These are phyloP conservation scores for Choristoneura rosaceana DNA, from an alignment of 2,888 invertebrate species.

Conservation along the genomic window DNA sequence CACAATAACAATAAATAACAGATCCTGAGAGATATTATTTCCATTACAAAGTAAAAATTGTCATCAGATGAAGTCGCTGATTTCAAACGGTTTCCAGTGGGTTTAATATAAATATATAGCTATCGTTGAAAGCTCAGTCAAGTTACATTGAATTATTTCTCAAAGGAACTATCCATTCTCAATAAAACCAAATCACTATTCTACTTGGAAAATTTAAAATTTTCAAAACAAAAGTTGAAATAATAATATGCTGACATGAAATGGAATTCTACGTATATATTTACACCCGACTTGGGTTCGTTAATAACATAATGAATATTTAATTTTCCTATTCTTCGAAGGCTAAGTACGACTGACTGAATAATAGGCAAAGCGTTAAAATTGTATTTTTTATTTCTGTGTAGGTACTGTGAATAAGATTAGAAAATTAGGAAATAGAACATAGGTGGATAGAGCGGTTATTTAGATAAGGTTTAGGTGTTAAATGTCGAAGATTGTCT, in stretches of 20 bases:
- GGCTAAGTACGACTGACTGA: constrained; percentile 5
- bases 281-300: background rate
- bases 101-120: constrained; percentile 11
- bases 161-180: constrained; percentile 10
- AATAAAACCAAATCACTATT: background rate
- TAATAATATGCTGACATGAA: background rate
- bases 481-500: too few species aligned
- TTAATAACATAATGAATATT: constrained; percentile 20
- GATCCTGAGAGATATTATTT: background rate
- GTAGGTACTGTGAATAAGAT: constrained; percentile 14
- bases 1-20: background rate
- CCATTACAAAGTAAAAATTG: constrained; percentile 21
- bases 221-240: background rate
- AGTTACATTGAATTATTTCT: constrained; percentile 24
- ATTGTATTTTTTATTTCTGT: background rate
- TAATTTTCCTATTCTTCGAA: constrained; percentile 13
- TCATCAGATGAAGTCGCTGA: background rate
- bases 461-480: too few species aligned
- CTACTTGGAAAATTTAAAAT: background rate
- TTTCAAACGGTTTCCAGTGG: constrained; percentile 6
- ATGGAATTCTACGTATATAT: background rate
- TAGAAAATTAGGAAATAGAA: background rate
- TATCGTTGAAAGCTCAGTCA: constrained; percentile 4
- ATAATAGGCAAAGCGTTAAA: constrained; percentile 10
- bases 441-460: too few species aligned